These are phyloP conservation scores for Nesogale talazaci DNA, from an alignment of 2,113 vertebrate genomes.

Conservation along the genomic window DNA sequence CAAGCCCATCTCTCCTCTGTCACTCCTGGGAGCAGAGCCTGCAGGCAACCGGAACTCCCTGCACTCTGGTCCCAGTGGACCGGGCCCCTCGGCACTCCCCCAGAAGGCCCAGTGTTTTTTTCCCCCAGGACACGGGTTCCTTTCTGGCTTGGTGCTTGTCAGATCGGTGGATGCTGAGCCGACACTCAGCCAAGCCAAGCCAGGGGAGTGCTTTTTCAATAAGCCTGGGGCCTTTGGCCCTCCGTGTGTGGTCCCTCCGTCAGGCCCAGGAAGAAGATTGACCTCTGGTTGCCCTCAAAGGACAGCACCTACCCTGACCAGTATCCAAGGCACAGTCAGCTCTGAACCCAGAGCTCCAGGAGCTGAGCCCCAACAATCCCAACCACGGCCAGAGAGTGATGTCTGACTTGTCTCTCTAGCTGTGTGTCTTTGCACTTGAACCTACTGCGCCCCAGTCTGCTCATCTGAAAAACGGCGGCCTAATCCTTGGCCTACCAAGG, in stretches of 20 bases:
- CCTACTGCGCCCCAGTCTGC: not conserved
- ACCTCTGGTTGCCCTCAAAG: too few relatives aligned
- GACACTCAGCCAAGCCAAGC: not conserved
- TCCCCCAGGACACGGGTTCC: not conserved
- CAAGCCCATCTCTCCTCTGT: too few relatives aligned
- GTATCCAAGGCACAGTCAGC: not conserved
- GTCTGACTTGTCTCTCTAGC: not conserved
- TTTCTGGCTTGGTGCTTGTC: not conserved
- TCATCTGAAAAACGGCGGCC: not conserved
- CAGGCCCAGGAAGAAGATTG: too few relatives aligned
- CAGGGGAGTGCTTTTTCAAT: not conserved
- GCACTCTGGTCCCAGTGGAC: not conserved
- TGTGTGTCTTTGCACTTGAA: not conserved
- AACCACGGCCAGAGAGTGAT: not conserved
- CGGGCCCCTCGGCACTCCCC: not conserved
- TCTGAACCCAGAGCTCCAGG: not conserved
- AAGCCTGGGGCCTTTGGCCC: not conserved
- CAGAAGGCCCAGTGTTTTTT: not conserved
- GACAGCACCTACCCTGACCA: not conserved
- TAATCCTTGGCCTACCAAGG: not conserved
- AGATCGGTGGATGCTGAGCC: not conserved
- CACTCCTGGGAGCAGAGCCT: too few relatives aligned
- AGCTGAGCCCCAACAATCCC: not conserved
- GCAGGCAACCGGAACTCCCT: too few relatives aligned
- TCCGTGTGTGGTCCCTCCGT: not conserved